Evolutionary conservation across 2,888 invertebrate species (phyloP).

Genomic region (Synanthedon formicaeformis): DNA sequence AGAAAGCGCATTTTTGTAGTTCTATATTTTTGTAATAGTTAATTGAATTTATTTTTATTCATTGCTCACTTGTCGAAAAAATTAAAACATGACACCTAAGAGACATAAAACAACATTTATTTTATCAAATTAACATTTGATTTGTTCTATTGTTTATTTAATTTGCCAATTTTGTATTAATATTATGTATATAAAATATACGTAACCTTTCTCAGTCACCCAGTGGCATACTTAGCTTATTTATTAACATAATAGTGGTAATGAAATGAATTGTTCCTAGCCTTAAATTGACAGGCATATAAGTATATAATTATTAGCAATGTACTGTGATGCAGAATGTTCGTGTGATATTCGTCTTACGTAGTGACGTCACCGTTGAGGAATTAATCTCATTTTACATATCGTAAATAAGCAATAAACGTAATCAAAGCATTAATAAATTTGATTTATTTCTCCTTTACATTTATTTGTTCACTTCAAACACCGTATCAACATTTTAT

Average conservation of each 20-base stretch:
- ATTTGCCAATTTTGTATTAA: too few relatives aligned
- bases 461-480: too few relatives aligned
- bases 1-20: too few relatives aligned
- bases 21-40: too few relatives aligned
- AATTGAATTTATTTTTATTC: too few relatives aligned
- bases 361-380: not conserved
- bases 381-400: not conserved
- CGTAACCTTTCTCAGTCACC: not conserved
- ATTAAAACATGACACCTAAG: too few relatives aligned
- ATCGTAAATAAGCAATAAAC: not conserved
- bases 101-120: too few relatives aligned
- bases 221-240: not conserved
- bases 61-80: too few relatives aligned
- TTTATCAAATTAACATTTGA: too few relatives aligned
- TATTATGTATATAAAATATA: too few relatives aligned
- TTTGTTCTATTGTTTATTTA: too few relatives aligned
- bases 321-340: not conserved
- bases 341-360: not conserved
- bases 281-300: slow-evolving; percentile 1
- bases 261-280: slow-evolving; percentile 6
- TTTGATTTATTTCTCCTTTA: not conserved
- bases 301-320: slow-evolving; percentile 5
- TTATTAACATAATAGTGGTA: slow-evolving; percentile 1
- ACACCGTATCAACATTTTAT: too few relatives aligned
- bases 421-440: not conserved